Base-by-base conservation (phyloP, 2,888 invertebrate genomes). In the Chelonus formosanus region DNA sequence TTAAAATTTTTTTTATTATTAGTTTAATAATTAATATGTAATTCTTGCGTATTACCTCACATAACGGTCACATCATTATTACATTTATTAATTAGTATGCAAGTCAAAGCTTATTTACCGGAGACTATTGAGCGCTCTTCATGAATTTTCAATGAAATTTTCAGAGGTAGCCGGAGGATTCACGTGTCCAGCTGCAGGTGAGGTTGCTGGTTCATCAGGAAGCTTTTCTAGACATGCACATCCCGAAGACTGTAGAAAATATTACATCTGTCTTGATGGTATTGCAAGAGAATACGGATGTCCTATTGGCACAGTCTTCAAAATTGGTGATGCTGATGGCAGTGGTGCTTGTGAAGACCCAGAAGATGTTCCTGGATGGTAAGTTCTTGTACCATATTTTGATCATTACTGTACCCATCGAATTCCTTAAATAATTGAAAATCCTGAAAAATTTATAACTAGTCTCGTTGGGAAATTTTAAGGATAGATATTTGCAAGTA, bases 351-450 rank as follows among this genome's bases (percentile, higher is more conserved):
- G 96, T 86, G 94, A 95, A 86, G 96, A 96, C 83, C 96, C 96
- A 74, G 95, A 95, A 87, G 95, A 95, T 85, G 96, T 96, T 88
- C 94, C 93, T 85, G 96, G 96, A 90, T 96, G 96, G 95, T 95
- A 86, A 92, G 94, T 89, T 68, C 36, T 44, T 6, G 7, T 35
- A 7, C 31, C 32, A 55, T 43, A 48, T 40, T 63, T 57, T 52
- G 34, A 31, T 47, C 20, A 35, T n/a, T 5, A 35, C 3, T 57
- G 4, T 34, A 57, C 10, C 54, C 34, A 36, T 8, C 40, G n/a
- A 7, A 44, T 3, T 8, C 4, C 7, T 3, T 44, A 44, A 44
- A 44, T 44, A 8, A 48, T 48, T 47, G 58, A 34, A 20, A 20
- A 20, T 20, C 20, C 20, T 20, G 20, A 1, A 20, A 57, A 8